Conservation (phyloP, 2,888 invertebrate genomes). For the Cheiracanthium punctorium region DNA sequence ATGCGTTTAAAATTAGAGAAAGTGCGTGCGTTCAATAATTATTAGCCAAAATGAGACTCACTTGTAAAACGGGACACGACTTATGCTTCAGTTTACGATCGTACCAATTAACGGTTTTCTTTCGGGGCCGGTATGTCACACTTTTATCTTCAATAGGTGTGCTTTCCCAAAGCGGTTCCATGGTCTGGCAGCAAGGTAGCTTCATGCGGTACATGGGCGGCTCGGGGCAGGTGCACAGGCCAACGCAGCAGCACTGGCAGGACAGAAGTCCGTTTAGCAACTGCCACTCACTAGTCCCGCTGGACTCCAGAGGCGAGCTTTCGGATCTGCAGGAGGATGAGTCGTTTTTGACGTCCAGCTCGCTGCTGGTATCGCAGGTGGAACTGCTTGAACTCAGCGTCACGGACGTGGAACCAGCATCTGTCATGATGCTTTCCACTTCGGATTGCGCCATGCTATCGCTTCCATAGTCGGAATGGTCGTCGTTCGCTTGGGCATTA, state of each 20-base stretch:
- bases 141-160: conserved; percentile 21
- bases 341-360: conserved; percentile 51
- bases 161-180: conserved; percentile 78
- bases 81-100: conserved; percentile 85
- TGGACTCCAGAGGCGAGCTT: conserved; percentile 2
- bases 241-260: conserved; percentile 45
- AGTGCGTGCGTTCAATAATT: background rate
- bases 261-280: conserved; percentile 7
- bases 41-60: conserved; percentile 30
- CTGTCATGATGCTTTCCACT: conserved; percentile 62
- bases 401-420: conserved; percentile 52
- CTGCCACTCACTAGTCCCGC: conserved; percentile 38
- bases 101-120: conserved; percentile 70
- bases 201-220: conserved; percentile 64
- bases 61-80: conserved; percentile 88
- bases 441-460: conserved; percentile 67
- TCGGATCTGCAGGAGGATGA: conserved; percentile 14
- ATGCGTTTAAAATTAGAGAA: background rate
- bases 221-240: conserved; percentile 39
- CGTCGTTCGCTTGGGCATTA: conserved; percentile 29
- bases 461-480: conserved; percentile 65
- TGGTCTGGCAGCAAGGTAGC: conserved; percentile 72
- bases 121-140: conserved; percentile 34
- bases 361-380: conserved; percentile 54
- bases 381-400: conserved; percentile 52